A percentile compares a stretch with the other conserved stretches of the same genome.
phyloP scores from a whole-genome alignment of 2,888 invertebrate genomes.

The Trachelus troglodyta region DNA sequence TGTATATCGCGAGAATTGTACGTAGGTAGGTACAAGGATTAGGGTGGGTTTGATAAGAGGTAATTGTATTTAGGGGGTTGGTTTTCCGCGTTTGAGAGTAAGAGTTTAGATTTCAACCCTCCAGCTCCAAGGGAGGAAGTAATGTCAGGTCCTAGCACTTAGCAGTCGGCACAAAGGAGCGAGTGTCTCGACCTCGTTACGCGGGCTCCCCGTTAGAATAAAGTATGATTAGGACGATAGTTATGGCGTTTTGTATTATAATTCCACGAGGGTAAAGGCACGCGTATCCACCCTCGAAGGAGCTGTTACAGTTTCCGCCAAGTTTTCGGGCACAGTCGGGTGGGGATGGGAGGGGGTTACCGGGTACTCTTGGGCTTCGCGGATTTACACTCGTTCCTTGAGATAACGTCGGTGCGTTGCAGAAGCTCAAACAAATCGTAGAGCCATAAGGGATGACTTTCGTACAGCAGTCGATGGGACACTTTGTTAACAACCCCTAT shows the following conservation, averaged over 20 bases:
- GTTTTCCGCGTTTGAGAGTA: background rate
- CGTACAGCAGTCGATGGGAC: background rate
- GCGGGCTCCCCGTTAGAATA: conserved; percentile 58
- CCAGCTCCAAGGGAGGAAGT: background rate
- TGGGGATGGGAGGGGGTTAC: conserved; percentile 32
- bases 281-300: conserved; percentile 44
- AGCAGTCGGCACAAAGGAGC: conserved; percentile 48
- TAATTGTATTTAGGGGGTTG: background rate
- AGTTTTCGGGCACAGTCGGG: conserved; percentile 50
- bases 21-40: background rate
- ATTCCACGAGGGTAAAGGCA: conserved; percentile 49
- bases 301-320: conserved; percentile 51
- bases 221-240: conserved; percentile 64
- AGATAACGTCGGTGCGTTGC: background rate
- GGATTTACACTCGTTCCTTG: background rate
- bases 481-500: background rate
- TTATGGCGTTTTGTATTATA: conserved; percentile 64
- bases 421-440: background rate
- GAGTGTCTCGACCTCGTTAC: conserved; percentile 53
- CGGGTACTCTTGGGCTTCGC: conserved; percentile 17
- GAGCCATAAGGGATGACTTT: background rate
- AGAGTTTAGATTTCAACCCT: conserved; percentile 5
- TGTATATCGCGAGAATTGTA: background rate
- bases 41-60: background rate
- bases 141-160: conserved; percentile 31